Evolutionary conservation across 1,140 invertebrate genomes (phyloP).

Genomic region (Pseudomyrmex gracilis): DNA sequence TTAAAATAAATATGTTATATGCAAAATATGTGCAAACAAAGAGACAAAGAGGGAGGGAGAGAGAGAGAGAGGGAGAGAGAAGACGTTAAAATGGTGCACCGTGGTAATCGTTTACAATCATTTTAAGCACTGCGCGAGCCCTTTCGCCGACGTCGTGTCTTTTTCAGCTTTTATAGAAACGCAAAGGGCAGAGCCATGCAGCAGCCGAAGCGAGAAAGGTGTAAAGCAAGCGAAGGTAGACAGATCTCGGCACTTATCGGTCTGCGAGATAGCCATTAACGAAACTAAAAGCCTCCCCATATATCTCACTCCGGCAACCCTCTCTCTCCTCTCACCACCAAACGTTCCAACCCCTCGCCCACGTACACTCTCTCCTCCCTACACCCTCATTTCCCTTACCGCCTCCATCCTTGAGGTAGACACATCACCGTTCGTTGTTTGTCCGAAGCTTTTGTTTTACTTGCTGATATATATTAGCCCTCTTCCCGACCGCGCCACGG

Average conservation of each 20-base stretch:
- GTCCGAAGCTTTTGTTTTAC: constrained; percentile 83
- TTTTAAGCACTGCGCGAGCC: constrained; percentile 59
- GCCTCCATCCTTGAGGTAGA: constrained; percentile 81
- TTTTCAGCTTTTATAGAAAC: constrained; percentile 61
- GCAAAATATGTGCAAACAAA: background rate
- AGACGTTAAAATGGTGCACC: background rate
- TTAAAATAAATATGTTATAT: constrained; percentile 2
- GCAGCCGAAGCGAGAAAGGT: constrained; percentile 78
- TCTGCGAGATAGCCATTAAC: constrained; percentile 85
- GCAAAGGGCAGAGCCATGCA: constrained; percentile 49
- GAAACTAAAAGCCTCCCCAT: constrained; percentile 85
- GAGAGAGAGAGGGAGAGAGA: no score
- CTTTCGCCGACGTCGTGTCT: constrained; percentile 48
- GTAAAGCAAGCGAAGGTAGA: constrained; percentile 83
- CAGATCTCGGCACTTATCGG: constrained; percentile 85
- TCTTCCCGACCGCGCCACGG: constrained; percentile 49
- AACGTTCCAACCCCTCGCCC: constrained; percentile 52
- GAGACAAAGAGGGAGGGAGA: no score
- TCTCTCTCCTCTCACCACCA: constrained; percentile 59
- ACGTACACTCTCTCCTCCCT: constrained; percentile 67
- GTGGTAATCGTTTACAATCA: constrained; percentile 70
- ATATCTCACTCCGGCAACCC: constrained; percentile 80
- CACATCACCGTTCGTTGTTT: constrained; percentile 83
- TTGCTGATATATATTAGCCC: constrained; percentile 81
- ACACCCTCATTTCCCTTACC: constrained; percentile 73